Conservation (phyloP, 2,113 vertebrate species). For the Cepphus grylle region DNA sequence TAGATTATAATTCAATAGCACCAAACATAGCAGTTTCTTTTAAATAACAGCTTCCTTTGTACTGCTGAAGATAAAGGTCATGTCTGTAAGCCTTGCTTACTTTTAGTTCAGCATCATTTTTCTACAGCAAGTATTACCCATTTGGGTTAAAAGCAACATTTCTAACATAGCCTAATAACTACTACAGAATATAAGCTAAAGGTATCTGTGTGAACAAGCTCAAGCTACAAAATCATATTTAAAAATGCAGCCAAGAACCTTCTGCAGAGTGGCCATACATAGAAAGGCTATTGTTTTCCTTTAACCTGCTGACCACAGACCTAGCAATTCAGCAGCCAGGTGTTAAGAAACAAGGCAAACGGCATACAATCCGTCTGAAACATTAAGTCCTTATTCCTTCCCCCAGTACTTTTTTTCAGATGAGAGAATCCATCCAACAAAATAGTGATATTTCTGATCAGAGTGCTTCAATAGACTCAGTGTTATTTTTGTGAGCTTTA, state of each 20-base stretch:
- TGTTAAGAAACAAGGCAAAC: neutral
- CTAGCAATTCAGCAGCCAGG: neutral
- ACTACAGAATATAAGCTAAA: neutral
- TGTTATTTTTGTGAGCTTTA: neutral
- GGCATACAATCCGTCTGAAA: neutral
- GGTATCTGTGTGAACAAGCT: neutral
- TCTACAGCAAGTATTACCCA: neutral
- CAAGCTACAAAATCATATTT: neutral
- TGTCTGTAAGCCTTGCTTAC: neutral
- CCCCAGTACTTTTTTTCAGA: neutral
- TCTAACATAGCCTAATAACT: neutral
- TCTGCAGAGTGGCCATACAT: neutral
- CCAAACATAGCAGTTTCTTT: slow-evolving; percentile 33
- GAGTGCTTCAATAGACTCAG: neutral
- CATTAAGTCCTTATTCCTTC: neutral
- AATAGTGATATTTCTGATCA: neutral
- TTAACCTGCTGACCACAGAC: neutral
- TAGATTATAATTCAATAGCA: slow-evolving; percentile 55
- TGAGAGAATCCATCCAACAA: neutral
- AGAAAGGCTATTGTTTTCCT: neutral
- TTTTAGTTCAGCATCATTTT: slow-evolving; percentile 22
- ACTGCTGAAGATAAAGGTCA: slow-evolving; percentile 39
- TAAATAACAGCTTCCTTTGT: slow-evolving; percentile 53
- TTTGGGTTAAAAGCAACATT: neutral
- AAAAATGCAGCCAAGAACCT: neutral